Conservation (phyloP, 92 coral and sea anemone genomes). For the Chrysogorgia sp. region DNA sequence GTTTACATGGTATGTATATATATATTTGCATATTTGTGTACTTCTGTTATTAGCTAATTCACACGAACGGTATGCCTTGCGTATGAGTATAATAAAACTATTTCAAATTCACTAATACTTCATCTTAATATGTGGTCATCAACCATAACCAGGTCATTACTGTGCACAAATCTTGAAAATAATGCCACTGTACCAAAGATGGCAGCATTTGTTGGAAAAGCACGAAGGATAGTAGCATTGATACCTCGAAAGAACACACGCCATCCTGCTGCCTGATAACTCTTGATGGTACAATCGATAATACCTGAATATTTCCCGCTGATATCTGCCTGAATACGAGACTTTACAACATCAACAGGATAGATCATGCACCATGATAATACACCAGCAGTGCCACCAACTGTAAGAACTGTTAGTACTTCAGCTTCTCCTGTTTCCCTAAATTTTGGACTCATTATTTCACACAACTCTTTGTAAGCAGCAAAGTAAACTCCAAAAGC, state of each 20-base stretch:
- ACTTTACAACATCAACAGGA: slow-evolving; percentile 86
- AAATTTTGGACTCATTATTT: slow-evolving; percentile 48
- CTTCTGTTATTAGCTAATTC: no score
- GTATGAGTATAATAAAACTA: no score
- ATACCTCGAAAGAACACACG: slow-evolving; percentile 73
- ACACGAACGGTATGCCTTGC: no score
- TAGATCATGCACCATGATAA: slow-evolving; percentile 82
- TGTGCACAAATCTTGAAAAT: slow-evolving; percentile 28
- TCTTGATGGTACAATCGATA: slow-evolving; percentile 76
- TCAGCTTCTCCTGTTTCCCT: slow-evolving; percentile 57
- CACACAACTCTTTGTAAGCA: slow-evolving; percentile 69
- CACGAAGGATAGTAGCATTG: slow-evolving; percentile 79
- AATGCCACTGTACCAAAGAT: slow-evolving; percentile 54
- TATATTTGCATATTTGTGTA: no score
- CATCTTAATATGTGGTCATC: no score
- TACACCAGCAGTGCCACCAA: slow-evolving; percentile 91
- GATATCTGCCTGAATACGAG: slow-evolving; percentile 95
- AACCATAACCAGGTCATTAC: no score
- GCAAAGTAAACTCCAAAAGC: slow-evolving; percentile 83
- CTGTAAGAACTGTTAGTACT: slow-evolving; percentile 61
- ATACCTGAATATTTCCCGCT: slow-evolving; percentile 75
- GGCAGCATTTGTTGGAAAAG: slow-evolving; percentile 86
- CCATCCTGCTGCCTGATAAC: slow-evolving; percentile 76
- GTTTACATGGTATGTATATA: no score
- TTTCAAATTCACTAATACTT: no score